phyloP scores from a whole-genome alignment of 2,797 vertebrate genomes.

The Hyperoplus immaculatus region DNA sequence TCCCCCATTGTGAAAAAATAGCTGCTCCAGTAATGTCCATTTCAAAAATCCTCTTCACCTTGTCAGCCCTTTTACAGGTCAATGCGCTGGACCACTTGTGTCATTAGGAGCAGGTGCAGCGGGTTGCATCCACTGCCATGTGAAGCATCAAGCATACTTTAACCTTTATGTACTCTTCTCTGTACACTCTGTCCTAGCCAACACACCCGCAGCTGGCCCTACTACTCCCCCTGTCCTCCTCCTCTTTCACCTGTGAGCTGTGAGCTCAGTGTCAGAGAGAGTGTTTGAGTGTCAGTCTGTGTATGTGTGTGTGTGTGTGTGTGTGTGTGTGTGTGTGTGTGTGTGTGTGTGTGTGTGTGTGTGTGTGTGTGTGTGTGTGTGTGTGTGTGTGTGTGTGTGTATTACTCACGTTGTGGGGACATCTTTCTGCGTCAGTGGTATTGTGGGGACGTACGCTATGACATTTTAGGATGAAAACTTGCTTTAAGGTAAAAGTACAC shows the following conservation, averaged over 20 bases:
- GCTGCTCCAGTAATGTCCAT: background rate
- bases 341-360: too few species aligned
- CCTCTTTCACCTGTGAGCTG: constrained; percentile 25
- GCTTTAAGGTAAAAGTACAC: too few species aligned
- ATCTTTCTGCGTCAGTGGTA: too few species aligned
- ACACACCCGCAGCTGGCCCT: background rate
- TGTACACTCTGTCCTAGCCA: background rate
- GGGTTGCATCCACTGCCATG: background rate
- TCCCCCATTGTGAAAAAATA: background rate
- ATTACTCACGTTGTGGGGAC: too few species aligned
- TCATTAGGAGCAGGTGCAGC: constrained; percentile 24
- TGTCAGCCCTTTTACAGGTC: background rate
- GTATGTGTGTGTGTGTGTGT: too few species aligned
- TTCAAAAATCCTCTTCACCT: background rate
- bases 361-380: too few species aligned
- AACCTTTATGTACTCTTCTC: constrained; percentile 16
- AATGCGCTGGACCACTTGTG: background rate
- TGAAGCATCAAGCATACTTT: constrained; percentile 13
- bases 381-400: too few species aligned
- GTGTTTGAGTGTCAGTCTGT: too few species aligned
- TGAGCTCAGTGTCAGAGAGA: background rate
- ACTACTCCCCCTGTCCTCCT: too few species aligned
- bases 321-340: too few species aligned
- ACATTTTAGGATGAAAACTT: too few species aligned
- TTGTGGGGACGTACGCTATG: too few species aligned